Percentiles rank a stretch among this genome's conserved stretches.
Evolutionary conservation across 1,140 invertebrate genomes (phyloP).

Genomic region (Grapholita molesta): DNA sequence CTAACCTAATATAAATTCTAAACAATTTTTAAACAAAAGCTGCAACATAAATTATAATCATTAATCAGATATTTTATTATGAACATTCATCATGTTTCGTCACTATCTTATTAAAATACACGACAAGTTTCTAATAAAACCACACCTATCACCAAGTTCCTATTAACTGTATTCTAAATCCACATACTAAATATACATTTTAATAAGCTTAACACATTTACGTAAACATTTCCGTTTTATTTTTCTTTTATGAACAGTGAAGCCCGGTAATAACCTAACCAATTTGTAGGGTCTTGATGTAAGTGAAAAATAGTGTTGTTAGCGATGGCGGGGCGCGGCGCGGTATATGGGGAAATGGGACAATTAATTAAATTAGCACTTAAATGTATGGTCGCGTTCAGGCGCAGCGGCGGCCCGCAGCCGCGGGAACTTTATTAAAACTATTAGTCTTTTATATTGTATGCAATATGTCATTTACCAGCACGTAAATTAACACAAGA

Average conservation of each 20-base stretch:
- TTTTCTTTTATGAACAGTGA: slow-evolving; percentile 32
- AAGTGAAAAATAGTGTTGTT: slow-evolving; percentile 66
- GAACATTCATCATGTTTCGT: not conserved
- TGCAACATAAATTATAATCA: too few relatives aligned
- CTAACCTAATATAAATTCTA: too few relatives aligned
- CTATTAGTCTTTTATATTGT: slow-evolving; percentile 62
- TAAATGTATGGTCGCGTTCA: slow-evolving; percentile 54
- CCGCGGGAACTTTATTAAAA: slow-evolving; percentile 59
- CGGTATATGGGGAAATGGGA: slow-evolving; percentile 58
- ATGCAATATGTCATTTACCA: not conserved
- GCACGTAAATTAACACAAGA: too few relatives aligned
- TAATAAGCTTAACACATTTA: slow-evolving; percentile 18
- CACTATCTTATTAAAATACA: not conserved
- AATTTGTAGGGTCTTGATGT: slow-evolving; percentile 58
- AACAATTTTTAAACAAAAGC: too few relatives aligned
- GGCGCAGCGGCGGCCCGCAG: slow-evolving; percentile 27
- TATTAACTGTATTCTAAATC: too few relatives aligned
- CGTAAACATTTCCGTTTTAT: slow-evolving; percentile 21
- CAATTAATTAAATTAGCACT: slow-evolving; percentile 75
- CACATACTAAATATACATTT: slow-evolving; percentile 21
- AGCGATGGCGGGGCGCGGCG: slow-evolving; percentile 28
- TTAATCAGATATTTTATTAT: too few relatives aligned
- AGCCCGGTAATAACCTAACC: slow-evolving; percentile 42
- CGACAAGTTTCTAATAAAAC: not conserved
- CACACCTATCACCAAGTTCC: too few relatives aligned